Percentiles rank a stretch among this genome's conserved stretches.
phyloP scores from a whole-genome alignment of 2,888 invertebrate genomes.

The Torymus texanus region DNA sequence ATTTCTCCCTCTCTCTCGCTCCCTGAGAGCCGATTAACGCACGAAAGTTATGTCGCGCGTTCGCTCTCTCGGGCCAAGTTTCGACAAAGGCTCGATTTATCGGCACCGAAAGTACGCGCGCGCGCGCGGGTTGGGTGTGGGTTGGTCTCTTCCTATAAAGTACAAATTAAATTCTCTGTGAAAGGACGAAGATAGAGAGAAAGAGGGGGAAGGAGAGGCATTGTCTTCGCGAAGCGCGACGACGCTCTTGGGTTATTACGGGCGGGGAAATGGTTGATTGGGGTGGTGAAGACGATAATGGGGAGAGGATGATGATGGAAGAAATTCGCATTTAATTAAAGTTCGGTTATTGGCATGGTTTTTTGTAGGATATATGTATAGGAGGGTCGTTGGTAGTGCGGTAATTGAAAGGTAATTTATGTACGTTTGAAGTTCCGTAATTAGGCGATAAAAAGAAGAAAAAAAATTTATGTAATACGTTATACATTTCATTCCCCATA shows the following conservation, averaged over 20 bases:
- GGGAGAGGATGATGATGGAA: too few species aligned
- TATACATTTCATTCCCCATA: too few species aligned
- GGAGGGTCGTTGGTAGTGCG: too few species aligned
- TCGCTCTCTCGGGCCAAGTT: conserved; percentile 32
- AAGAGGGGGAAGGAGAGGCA: conserved; percentile 15
- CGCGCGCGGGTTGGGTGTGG: too few species aligned
- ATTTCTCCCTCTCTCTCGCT: not conserved
- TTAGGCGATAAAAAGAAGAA: too few species aligned
- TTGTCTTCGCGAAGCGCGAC: conserved; percentile 12
- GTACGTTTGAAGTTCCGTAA: too few species aligned
- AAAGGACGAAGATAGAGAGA: not conserved
- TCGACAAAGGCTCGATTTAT: conserved; percentile 51
- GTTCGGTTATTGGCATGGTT: too few species aligned
- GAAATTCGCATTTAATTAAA: too few species aligned
- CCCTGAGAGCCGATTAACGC: not conserved
- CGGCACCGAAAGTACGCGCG: conserved; percentile 6
- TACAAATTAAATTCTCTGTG: not conserved
- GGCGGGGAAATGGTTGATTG: conserved; percentile 6
- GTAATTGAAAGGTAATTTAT: too few species aligned
- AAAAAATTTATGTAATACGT: too few species aligned
- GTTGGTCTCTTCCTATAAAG: conserved; percentile 2
- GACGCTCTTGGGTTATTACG: not conserved
- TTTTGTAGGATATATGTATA: too few species aligned
- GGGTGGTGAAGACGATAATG: too few species aligned
- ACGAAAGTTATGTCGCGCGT: conserved; percentile 31